Conservation (phyloP, 2,113 vertebrate genomes). For the Desmodus rotundus region DNA sequence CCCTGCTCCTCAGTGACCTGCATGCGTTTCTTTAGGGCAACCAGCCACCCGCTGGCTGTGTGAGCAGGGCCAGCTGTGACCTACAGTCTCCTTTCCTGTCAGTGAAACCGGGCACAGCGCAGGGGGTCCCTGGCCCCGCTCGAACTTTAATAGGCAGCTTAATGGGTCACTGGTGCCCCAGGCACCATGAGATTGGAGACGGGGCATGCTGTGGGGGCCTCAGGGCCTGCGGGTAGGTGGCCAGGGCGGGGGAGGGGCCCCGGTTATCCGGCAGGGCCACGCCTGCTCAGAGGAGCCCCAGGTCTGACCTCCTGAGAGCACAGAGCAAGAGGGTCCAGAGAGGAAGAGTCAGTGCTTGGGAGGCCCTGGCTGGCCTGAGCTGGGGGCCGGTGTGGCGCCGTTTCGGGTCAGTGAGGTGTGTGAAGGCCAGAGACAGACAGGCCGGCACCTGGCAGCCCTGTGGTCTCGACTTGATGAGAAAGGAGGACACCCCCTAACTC, state of each 20-base stretch:
- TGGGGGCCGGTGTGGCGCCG: background rate
- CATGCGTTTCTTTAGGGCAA: fast-evolving
- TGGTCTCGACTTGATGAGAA: background rate
- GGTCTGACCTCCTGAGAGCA: background rate
- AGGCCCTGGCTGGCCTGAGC: fast-evolving
- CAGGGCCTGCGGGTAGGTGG: background rate
- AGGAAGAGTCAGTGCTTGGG: background rate
- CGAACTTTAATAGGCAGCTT: background rate
- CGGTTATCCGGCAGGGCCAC: background rate
- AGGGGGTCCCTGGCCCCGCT: background rate
- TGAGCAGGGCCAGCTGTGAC: fast-evolving
- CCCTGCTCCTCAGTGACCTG: background rate
- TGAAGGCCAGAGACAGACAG: background rate
- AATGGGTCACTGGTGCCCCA: fast-evolving
- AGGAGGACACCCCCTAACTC: fast-evolving
- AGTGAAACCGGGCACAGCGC: background rate
- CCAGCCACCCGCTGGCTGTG: background rate
- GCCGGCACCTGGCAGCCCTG: background rate
- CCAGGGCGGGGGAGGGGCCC: background rate
- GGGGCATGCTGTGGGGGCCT: background rate
- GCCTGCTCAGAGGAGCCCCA: background rate
- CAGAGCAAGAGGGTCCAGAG: too few species aligned
- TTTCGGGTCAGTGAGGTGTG: fast-evolving
- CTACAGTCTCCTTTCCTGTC: background rate
- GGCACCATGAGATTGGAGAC: background rate